Evolutionary conservation across 2,888 invertebrate genomes (phyloP).

Genomic region (Rugalucina vietnamica): DNA sequence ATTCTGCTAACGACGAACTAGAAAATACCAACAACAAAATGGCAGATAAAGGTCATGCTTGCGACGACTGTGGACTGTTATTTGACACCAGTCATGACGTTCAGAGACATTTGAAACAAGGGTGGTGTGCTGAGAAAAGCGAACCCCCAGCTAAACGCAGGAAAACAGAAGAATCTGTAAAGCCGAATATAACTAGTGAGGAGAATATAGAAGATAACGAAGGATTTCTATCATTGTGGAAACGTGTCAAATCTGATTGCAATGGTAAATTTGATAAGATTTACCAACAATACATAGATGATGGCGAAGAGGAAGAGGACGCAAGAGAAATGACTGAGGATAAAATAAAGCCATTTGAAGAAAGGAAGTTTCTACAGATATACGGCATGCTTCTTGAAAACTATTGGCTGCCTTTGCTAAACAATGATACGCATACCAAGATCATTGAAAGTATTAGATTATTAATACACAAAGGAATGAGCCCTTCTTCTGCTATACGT

Average conservation of each 20-base stretch:
- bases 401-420: not conserved
- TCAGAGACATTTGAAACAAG: not conserved
- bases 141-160: conserved; percentile 9
- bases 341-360: not conserved
- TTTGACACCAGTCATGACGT: conserved; percentile 2
- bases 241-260: not conserved
- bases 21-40: not conserved
- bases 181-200: not conserved
- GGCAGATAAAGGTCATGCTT: not conserved
- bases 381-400: not conserved
- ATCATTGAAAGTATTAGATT: not conserved
- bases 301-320: not conserved
- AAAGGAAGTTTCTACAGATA: not conserved
- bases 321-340: not conserved
- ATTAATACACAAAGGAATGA: not conserved
- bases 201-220: not conserved
- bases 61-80: conserved; percentile 8
- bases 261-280: not conserved
- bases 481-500: not conserved
- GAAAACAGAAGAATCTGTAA: not conserved
- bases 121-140: not conserved
- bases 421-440: not conserved
- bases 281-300: not conserved
- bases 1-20: too few species aligned
- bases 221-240: conserved; percentile 3